phyloP scores from a whole-genome alignment of 1,140 invertebrate species.

The Whitmania pigra region DNA sequence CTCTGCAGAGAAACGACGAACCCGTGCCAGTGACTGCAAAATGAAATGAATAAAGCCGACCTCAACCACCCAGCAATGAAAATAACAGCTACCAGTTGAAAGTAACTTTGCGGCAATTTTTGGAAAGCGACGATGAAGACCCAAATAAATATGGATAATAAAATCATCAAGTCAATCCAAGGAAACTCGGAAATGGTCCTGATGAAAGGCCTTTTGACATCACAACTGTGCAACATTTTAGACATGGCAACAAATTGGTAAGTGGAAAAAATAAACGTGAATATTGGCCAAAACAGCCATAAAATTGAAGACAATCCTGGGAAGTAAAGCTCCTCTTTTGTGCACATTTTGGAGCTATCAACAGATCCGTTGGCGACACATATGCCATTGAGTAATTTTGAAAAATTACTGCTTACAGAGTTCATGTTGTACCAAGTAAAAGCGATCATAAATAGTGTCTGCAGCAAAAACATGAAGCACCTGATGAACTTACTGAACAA shows the following conservation, averaged over 20 bases:
- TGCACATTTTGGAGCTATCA: neutral
- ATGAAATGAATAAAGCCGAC: conserved; percentile 3
- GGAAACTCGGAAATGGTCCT: neutral
- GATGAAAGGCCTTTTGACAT: neutral
- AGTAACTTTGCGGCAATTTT: neutral
- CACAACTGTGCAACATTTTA: neutral
- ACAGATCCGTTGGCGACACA: neutral
- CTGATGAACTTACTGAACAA: conserved; percentile 7
- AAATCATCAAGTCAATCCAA: neutral
- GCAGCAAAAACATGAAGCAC: neutral
- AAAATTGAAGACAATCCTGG: neutral
- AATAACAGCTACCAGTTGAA: neutral
- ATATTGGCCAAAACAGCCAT: neutral
- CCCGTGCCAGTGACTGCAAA: neutral
- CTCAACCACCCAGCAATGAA: neutral
- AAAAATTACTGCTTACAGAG: too few relatives aligned
- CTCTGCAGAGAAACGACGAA: conserved; percentile 6
- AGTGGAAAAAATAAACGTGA: neutral
- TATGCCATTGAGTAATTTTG: neutral
- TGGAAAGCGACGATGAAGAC: neutral
- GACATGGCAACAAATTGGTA: neutral
- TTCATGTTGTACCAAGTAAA: neutral
- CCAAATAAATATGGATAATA: too few relatives aligned
- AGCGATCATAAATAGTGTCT: neutral
- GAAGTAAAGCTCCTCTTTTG: neutral